Conservation (phyloP, 2,888 invertebrate species). For the Timema cristinae region DNA sequence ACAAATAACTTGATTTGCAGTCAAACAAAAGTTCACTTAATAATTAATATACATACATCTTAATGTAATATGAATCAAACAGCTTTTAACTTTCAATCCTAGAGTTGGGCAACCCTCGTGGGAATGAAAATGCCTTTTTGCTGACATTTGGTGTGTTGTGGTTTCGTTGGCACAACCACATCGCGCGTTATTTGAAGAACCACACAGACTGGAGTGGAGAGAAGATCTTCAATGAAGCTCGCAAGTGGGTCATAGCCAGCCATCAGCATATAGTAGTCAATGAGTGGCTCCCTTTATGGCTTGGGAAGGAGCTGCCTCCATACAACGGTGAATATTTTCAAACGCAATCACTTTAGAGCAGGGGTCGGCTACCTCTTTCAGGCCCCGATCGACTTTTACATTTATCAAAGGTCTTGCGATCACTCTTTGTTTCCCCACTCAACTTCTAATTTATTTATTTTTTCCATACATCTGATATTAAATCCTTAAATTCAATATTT, state of each 20-base stretch:
- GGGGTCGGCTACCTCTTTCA: too few species aligned
- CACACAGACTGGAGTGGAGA: constrained; percentile 48
- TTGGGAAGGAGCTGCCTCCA: constrained; percentile 39
- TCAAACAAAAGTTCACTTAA: too few species aligned
- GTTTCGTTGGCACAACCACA: constrained; percentile 53
- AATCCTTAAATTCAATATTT: too few species aligned
- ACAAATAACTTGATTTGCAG: too few species aligned
- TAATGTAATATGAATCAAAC: not conserved
- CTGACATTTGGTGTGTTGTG: constrained; percentile 52
- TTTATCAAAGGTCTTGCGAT: too few species aligned
- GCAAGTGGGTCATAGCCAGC: constrained; percentile 55
- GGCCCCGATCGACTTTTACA: too few species aligned
- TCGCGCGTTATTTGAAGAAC: constrained; percentile 44
- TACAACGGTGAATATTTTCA: constrained; percentile 36
- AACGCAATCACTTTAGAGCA: too few species aligned
- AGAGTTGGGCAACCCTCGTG: constrained; percentile 53
- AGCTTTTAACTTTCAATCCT: constrained; percentile 31
- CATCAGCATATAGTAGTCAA: constrained; percentile 51
- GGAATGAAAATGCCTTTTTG: constrained; percentile 53
- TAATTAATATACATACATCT: too few species aligned
- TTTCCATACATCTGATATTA: too few species aligned
- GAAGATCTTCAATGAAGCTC: constrained; percentile 51
- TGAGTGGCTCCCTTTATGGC: constrained; percentile 50
- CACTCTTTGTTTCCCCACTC: too few species aligned
- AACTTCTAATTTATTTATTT: too few species aligned